These are phyloP conservation scores for Chionodraco myersi DNA, from an alignment of 2,113 vertebrate species.

Conservation along the genomic window DNA sequence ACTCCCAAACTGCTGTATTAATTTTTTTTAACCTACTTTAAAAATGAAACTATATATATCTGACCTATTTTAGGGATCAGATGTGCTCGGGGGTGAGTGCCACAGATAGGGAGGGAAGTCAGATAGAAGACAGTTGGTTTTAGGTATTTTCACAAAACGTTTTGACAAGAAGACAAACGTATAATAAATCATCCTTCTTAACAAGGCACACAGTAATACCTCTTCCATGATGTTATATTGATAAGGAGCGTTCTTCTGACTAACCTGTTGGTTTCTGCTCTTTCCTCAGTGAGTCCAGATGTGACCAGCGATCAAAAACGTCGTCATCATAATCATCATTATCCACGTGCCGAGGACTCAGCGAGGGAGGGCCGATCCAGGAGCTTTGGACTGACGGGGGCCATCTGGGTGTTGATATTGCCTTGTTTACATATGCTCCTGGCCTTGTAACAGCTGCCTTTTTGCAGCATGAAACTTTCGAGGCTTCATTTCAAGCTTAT, in stretches of 20 bases:
- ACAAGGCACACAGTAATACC: not conserved
- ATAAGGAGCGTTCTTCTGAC: conserved; percentile 42
- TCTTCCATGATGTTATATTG: conserved; percentile 11
- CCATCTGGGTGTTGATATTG: conserved; percentile 64
- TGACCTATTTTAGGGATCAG: not conserved
- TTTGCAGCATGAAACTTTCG: conserved; percentile 53
- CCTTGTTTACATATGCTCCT: conserved; percentile 69
- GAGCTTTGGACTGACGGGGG: conserved; percentile 50
- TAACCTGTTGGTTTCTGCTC: conserved; percentile 53
- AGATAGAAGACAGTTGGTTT: not conserved
- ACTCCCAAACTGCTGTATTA: not conserved
- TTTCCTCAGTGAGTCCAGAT: conserved; percentile 78
- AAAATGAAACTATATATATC: not conserved
- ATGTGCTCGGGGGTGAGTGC: not conserved
- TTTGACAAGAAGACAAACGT: not conserved
- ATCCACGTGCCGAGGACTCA: conserved; percentile 65
- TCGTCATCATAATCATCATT: conserved; percentile 69
- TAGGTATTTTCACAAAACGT: not conserved
- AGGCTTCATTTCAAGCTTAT: conserved; percentile 63
- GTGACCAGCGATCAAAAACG: conserved; percentile 69
- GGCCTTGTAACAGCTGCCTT: conserved; percentile 70
- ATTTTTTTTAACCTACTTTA: not conserved
- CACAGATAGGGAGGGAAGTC: not conserved
- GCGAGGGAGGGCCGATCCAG: conserved; percentile 52
- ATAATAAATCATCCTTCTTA: not conserved